Evolutionary conservation across 1,140 invertebrate species (phyloP).

Genomic region (Drosophila lowei): DNA sequence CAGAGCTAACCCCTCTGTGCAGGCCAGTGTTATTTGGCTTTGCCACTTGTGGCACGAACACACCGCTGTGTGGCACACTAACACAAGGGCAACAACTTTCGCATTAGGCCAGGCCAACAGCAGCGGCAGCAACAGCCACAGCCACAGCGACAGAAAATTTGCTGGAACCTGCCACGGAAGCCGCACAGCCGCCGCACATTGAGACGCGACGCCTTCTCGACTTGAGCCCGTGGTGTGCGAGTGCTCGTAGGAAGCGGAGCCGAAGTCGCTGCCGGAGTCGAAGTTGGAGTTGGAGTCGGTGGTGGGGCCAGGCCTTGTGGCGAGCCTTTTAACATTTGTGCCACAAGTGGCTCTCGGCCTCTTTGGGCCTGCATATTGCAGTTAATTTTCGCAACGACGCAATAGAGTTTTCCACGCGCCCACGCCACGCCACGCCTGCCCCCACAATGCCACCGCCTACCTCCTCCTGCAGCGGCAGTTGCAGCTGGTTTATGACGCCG

Average conservation of each 20-base stretch:
- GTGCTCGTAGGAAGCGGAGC: constrained; percentile 71
- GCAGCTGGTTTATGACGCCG: constrained; percentile 72
- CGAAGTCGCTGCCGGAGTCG: constrained; percentile 14
- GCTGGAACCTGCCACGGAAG: constrained; percentile 44
- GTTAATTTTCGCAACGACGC: constrained; percentile 77
- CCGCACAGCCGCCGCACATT: constrained; percentile 11
- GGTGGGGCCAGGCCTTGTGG: constrained; percentile 33
- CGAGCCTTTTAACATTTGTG: constrained; percentile 68
- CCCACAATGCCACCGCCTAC: neutral
- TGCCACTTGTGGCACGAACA: constrained; percentile 73
- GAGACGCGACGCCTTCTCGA: constrained; percentile 49
- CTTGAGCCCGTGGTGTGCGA: constrained; percentile 23
- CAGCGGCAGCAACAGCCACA: constrained; percentile 31
- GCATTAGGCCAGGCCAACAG: constrained; percentile 67
- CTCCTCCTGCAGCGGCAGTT: constrained; percentile 18
- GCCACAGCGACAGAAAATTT: constrained; percentile 47
- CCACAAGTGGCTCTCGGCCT: constrained; percentile 40
- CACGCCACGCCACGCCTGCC: constrained; percentile 65
- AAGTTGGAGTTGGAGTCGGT: neutral
- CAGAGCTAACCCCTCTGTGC: constrained; percentile 1
- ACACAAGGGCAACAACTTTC: constrained; percentile 82
- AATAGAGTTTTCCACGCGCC: constrained; percentile 57
- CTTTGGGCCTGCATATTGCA: constrained; percentile 48
- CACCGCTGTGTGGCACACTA: constrained; percentile 48
- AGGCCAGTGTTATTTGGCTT: constrained; percentile 52